Conservation (phyloP, 2,797 vertebrate species). For the Danio aesculapii region DNA sequence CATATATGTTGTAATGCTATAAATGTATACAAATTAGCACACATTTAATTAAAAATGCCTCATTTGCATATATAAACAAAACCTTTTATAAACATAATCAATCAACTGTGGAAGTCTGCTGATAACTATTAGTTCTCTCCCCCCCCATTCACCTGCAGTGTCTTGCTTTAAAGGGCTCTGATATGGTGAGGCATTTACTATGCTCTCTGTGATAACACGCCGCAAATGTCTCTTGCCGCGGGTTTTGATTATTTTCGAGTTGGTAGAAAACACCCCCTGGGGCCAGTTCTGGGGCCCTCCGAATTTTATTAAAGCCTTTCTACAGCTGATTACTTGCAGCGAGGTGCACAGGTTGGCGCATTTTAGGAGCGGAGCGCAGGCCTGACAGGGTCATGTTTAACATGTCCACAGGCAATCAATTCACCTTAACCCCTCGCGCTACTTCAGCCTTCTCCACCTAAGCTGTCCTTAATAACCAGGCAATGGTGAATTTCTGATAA, state of each 20-base stretch:
- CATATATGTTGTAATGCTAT: too few species aligned
- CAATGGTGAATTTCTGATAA: conserved; percentile 88
- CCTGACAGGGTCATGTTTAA: conserved; percentile 88
- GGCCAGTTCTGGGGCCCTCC: conserved; percentile 79
- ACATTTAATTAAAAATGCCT: too few species aligned
- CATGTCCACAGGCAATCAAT: conserved; percentile 90
- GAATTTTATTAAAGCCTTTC: conserved; percentile 86
- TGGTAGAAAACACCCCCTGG: conserved; percentile 75
- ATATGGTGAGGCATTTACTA: conserved; percentile 75
- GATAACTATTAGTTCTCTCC: too few species aligned
- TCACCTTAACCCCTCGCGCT: conserved; percentile 86
- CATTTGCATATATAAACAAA: too few species aligned
- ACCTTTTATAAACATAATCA: too few species aligned
- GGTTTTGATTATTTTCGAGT: conserved; percentile 86
- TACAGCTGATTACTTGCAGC: conserved; percentile 83
- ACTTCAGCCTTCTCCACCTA: conserved; percentile 83
- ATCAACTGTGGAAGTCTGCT: too few species aligned
- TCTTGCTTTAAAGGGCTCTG: conserved; percentile 68
- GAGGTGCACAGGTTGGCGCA: conserved; percentile 81
- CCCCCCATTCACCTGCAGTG: too few species aligned
- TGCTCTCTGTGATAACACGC: conserved; percentile 76
- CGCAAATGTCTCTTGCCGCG: conserved; percentile 80
- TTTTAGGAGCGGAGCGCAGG: conserved; percentile 80
- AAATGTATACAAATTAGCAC: too few species aligned
- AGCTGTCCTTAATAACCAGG: conserved; percentile 88